A percentile compares a stretch with the other conserved stretches of the same genome.
Conservation (phyloP, 2,113 vertebrate genomes). For the Platichthys stellatus region DNA sequence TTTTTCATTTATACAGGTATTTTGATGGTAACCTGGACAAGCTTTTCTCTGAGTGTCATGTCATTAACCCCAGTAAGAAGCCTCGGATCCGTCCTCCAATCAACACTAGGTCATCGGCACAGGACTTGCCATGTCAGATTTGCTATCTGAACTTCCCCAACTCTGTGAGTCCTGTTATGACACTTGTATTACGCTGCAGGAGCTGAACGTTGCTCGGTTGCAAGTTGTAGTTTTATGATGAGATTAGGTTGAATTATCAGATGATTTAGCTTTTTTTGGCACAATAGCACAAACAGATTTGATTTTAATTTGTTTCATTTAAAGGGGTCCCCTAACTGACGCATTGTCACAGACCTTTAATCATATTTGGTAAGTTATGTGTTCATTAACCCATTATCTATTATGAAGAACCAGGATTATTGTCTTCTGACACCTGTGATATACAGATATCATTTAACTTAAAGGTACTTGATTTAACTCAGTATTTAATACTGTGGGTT, state of each 20-base stretch:
- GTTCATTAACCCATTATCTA: no score
- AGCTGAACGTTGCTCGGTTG: neutral
- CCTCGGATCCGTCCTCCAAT: conserved; percentile 95
- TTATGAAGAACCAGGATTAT: no score
- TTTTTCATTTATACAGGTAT: conserved; percentile 86
- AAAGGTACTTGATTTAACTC: no score
- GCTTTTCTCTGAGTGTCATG: conserved; percentile 99
- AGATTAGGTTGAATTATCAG: no score
- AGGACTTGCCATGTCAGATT: conserved; percentile 99
- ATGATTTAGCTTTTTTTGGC: neutral
- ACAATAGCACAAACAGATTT: neutral
- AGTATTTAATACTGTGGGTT: no score
- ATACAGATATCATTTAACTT: no score
- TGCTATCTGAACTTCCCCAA: conserved; percentile 99
- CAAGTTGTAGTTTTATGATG: neutral
- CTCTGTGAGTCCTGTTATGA: conserved; percentile 87
- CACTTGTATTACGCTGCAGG: neutral
- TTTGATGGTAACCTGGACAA: conserved; percentile 99
- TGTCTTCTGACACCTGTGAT: no score
- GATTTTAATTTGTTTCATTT: neutral
- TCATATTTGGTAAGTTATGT: no score
- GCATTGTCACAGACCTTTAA: no score
- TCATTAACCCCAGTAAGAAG: conserved; percentile 99
- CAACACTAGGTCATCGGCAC: conserved; percentile 98
- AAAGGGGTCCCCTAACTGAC: no score